Percentiles rank a stretch among this genome's conserved stretches.
Conservation (phyloP, 2,113 vertebrate species). For the Trogon melanurus region DNA sequence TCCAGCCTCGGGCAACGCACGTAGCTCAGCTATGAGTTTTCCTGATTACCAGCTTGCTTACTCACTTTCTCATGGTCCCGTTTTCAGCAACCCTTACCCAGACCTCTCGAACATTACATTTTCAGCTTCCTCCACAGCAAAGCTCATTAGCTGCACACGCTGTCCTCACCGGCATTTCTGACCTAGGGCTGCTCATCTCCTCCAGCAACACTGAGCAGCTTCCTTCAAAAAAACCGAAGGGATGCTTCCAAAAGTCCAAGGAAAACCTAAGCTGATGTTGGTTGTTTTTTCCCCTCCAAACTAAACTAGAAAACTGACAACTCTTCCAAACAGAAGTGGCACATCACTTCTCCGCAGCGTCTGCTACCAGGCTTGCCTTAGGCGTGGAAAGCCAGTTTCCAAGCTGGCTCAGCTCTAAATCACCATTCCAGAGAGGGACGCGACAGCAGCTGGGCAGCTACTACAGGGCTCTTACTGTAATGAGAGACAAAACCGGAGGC, state of each 20-base stretch:
- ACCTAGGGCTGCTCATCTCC: not conserved
- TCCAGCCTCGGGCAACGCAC: not conserved
- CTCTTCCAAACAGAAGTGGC: not conserved
- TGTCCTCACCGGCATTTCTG: not conserved
- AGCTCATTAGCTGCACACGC: not conserved
- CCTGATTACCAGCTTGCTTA: not conserved
- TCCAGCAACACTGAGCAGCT: not conserved
- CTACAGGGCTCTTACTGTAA: conserved; percentile 1
- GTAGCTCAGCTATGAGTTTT: not conserved
- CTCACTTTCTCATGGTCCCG: not conserved
- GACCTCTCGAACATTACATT: not conserved
- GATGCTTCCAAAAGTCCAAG: not conserved
- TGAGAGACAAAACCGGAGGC: not conserved
- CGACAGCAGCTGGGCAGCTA: not conserved
- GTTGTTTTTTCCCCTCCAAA: not conserved
- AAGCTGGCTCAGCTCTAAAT: conserved; percentile 26
- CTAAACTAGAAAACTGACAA: not conserved
- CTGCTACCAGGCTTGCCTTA: conserved; percentile 11
- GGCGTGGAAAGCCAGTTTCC: not conserved
- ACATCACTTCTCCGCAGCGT: not conserved
- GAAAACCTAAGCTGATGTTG: not conserved
- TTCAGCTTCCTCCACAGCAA: not conserved
- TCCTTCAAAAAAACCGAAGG: not conserved
- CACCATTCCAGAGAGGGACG: not conserved
- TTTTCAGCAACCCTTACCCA: not conserved